Evolutionary conservation across 92 coral and sea anemone species (phyloP).

Genomic region (Porites lobata): DNA sequence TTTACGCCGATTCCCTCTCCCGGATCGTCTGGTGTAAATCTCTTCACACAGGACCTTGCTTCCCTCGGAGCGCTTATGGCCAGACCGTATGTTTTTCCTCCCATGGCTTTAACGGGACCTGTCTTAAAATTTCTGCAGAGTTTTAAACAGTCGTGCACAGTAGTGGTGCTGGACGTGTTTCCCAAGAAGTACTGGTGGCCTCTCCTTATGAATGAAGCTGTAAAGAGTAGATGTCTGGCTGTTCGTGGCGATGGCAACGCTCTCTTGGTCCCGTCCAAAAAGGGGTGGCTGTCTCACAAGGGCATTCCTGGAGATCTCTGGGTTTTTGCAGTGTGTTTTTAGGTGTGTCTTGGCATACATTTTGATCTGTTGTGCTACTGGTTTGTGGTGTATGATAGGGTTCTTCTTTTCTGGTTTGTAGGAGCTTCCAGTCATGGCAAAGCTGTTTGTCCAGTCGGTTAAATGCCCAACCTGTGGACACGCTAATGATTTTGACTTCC

Average conservation of each 20-base stretch:
- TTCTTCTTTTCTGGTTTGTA: background rate
- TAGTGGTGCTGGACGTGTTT: background rate
- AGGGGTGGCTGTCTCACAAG: background rate
- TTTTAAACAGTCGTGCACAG: background rate
- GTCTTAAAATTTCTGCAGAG: background rate
- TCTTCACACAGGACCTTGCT: background rate
- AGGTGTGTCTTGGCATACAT: no score
- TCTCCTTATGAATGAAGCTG: background rate
- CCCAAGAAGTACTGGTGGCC: conserved; percentile 2
- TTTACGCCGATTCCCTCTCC: background rate
- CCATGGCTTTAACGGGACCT: background rate
- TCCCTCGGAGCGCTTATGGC: background rate
- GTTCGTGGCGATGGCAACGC: background rate
- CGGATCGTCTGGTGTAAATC: background rate
- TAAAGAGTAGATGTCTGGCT: background rate
- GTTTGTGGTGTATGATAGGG: background rate
- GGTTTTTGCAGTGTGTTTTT: background rate
- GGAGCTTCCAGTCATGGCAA: background rate
- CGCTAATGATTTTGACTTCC: no score
- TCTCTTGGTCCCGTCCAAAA: background rate
- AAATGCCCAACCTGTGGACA: no score
- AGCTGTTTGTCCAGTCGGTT: background rate
- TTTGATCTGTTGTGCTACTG: background rate
- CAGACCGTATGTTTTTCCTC: background rate
- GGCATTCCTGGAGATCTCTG: conserved; percentile 1